A percentile compares a stretch with the other conserved stretches of the same genome.
Conservation (phyloP, 2,888 invertebrate species). For the Arctia plantaginis region DNA sequence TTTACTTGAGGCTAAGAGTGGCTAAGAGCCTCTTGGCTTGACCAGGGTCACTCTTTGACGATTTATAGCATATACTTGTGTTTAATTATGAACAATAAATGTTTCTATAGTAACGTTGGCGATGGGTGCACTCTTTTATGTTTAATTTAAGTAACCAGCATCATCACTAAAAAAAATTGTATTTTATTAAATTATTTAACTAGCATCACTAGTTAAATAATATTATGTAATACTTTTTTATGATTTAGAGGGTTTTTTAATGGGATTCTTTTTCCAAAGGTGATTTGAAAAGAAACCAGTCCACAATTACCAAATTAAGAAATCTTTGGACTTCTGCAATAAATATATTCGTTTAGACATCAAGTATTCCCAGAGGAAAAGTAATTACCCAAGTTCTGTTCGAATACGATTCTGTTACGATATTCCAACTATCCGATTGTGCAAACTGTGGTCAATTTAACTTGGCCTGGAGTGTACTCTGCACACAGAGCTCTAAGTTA, state of each 20-base stretch:
- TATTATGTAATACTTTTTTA: too few species aligned
- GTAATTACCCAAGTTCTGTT: constrained; percentile 37
- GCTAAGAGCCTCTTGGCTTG: background rate
- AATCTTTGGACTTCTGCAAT: background rate
- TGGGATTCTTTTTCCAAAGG: too few species aligned
- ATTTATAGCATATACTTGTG: background rate
- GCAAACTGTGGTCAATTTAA: constrained; percentile 48
- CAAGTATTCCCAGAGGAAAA: constrained; percentile 10
- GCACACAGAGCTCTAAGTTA: constrained; percentile 18
- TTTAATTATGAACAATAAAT: background rate
- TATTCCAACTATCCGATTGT: constrained; percentile 38
- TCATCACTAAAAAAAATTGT: background rate
- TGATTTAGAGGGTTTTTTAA: too few species aligned
- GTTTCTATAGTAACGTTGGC: background rate
- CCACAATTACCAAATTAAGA: background rate
- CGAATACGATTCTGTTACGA: constrained; percentile 23
- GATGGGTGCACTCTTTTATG: background rate
- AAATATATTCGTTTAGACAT: background rate
- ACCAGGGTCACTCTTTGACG: background rate
- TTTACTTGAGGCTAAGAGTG: constrained; percentile 4
- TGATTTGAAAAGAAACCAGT: background rate
- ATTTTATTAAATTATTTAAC: background rate
- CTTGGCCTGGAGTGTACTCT: constrained; percentile 20
- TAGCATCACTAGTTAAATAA: too few species aligned
- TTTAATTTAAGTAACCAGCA: background rate